Evolutionary conservation across 2,888 invertebrate species (phyloP).

Genomic region (Tupiocoris notatus): DNA sequence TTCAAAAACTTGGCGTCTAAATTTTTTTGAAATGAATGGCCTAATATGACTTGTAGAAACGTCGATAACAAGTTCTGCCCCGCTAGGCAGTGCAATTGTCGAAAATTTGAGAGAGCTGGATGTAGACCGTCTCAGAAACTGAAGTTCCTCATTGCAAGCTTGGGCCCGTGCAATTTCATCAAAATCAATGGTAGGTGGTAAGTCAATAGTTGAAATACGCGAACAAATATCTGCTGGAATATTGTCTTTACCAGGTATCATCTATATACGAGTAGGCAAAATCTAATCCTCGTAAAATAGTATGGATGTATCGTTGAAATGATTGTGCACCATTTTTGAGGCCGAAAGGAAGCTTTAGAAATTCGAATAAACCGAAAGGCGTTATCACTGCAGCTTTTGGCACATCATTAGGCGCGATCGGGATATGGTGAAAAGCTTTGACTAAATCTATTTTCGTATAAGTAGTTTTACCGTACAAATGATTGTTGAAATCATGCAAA

Average conservation of each 20-base stretch:
- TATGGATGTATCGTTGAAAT: not conserved
- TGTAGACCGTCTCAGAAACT: not conserved
- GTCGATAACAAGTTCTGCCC: too few relatives aligned
- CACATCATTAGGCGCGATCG: not conserved
- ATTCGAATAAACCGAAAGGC: not conserved
- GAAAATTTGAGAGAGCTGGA: not conserved
- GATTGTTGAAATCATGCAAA: not conserved
- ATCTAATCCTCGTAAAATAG: not conserved
- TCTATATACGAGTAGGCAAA: not conserved
- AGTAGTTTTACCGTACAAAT: not conserved
- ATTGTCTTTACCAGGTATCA: not conserved
- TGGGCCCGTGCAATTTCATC: not conserved
- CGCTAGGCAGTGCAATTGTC: not conserved
- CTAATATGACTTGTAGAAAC: too few relatives aligned
- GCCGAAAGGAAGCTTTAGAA: not conserved
- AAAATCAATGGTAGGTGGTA: not conserved
- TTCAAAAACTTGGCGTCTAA: too few relatives aligned
- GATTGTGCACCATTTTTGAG: not conserved
- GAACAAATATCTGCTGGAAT: not conserved
- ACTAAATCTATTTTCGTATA: not conserved
- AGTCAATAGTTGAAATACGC: not conserved
- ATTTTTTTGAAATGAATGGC: too few relatives aligned
- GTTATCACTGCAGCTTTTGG: not conserved
- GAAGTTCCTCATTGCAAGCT: not conserved
- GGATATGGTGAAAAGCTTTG: not conserved